Evolutionary conservation across 1,140 invertebrate species (phyloP).

Genomic region (Apis laboriosa): DNA sequence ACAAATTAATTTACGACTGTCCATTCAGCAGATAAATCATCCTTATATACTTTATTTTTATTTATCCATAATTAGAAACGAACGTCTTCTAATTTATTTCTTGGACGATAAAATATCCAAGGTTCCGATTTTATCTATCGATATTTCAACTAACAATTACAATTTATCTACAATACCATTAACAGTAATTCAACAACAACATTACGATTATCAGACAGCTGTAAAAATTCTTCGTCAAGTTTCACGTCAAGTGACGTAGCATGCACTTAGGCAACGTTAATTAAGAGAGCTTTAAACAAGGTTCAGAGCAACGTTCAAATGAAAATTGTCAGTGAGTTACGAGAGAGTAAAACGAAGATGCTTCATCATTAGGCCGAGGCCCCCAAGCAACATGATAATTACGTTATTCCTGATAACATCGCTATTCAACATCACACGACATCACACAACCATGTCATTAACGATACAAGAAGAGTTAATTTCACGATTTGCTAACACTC

Average conservation of each 20-base stretch:
- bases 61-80: not conserved
- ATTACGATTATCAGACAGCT: not conserved
- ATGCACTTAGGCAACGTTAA: not conserved
- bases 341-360: constrained; percentile 33
- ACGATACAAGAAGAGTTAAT: constrained; percentile 49
- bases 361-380: constrained; percentile 56
- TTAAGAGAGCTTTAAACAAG: not conserved
- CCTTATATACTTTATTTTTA: not conserved
- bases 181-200: not conserved
- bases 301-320: not conserved
- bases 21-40: too few species aligned
- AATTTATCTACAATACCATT: not conserved
- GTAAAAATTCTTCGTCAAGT: not conserved
- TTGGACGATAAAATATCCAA: not conserved
- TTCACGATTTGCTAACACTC: constrained; percentile 60
- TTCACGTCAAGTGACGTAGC: not conserved
- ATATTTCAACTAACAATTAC: not conserved
- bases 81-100: not conserved
- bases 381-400: constrained; percentile 59
- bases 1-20: too few species aligned
- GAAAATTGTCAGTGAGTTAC: constrained; percentile 24
- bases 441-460: constrained; percentile 34
- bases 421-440: constrained; percentile 40
- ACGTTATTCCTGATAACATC: constrained; percentile 67
- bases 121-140: not conserved